Evolutionary conservation across 2,888 invertebrate species (phyloP), one percentile per base, ranked within the genome.

Genomic region (Synergus umbraculus): DNA sequence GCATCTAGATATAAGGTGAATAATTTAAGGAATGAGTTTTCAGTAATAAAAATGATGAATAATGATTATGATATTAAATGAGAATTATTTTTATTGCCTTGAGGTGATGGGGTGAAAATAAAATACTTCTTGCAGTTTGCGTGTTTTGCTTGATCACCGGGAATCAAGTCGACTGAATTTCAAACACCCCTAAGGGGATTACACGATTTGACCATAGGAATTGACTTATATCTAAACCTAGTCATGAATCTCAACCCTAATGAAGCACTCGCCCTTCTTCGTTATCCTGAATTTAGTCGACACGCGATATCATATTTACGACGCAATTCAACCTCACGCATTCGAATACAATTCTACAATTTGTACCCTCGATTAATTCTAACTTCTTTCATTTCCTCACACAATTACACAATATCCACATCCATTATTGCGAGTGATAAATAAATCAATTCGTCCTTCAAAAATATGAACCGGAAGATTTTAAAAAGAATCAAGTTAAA

Each of bases 231-330:
- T 29, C 67, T 29, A 29, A 46, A 44, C 43, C 67, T 46, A 49
- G 67, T 46, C 67, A 69, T 69, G 44, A 69, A 69, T 69, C 22
- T 66, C 22, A 22, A 12, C 46, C 22, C 67, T 64, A 64, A 69
- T 69, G 44, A 67, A 44, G 22, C 46, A 18, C 46, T 69, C 29
- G 46, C 29, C 22, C 37, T 29, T 64, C 64, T 64, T 37, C 64
- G 15, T 64, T 37, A 64, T 64, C 37, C 12, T 37, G 15, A 37
- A 64, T 64, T 64, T 13, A 64, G 13, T 15, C 37, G 64, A 64
- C 64, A 64, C 64, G 64, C 64, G 15, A 64, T 64, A 37, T 37
- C 54, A 54, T 54, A 54, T 54, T 54, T n/a, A 54, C 8, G n/a
- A n/a, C 2, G 8, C 2, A n/a, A 7, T 29, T 3, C 29, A n/a